Evolutionary conservation across 2,113 vertebrate genomes (phyloP), one percentile per base, ranked within the genome.

Genomic region (Elephas maximus): DNA sequence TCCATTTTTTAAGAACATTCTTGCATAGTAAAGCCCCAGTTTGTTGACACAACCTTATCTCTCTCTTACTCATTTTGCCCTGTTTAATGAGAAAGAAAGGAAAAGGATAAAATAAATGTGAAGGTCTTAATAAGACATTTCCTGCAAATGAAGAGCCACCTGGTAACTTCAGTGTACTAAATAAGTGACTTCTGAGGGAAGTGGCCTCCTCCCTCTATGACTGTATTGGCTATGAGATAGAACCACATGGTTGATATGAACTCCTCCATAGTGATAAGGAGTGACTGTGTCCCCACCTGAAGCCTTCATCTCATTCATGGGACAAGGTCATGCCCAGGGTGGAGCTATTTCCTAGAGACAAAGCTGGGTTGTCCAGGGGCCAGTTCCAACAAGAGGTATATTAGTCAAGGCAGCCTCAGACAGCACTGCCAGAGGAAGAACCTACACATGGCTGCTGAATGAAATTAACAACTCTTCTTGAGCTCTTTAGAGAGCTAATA

Each of bases 1-100:
- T 95, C 96, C 96, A 94, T 94, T 97, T 97, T 74, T 94, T 94
- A 51, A 96, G 44, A 7, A 94, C 2, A 28, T 97, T 96, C 90
- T 96, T 97, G 69, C 44, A 83, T n/a, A 97, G 45, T 69, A 97
- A 95, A 41, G 96, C 94, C 53, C 65, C 51, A 1, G 92, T 97
- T 88, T 97, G 97, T 24, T 81, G 96, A 90, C 85, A 96, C 81
- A 97, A 21, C 9, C 93, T 96, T 44, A 44, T 95, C 33, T 91
- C 28, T 76, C 83, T 95, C 48, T 85, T 67, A 45, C 7, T 84
- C 96, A 94, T 97, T 73, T 74, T 91, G 71, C 37, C 44, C 94
- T 97, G 94, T 91, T 87, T 53, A 51, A 53, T 60, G n/a, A 83
- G 63, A 84, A 84, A 57, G 24, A 76, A 94, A 11, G 17, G 15